Percentiles rank a stretch among this genome's conserved stretches.
These are phyloP conservation scores for Drosophila kohkoa DNA, from an alignment of 1,140 invertebrate genomes.

Conservation along the genomic window DNA sequence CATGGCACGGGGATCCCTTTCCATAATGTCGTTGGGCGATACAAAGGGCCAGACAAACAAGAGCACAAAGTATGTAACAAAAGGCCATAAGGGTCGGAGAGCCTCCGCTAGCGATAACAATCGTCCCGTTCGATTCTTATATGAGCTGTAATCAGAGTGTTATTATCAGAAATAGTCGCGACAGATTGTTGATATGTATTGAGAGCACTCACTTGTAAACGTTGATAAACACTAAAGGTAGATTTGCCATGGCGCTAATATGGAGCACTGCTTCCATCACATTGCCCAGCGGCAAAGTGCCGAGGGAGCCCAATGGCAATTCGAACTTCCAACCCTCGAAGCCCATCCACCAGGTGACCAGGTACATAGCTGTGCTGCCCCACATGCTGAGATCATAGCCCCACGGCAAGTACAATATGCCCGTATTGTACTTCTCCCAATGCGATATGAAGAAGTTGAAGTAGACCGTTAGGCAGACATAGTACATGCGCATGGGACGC, in stretches of 20 bases:
- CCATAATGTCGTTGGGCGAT: slow-evolving; percentile 91
- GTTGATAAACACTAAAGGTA: slow-evolving; percentile 95
- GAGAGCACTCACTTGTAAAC: slow-evolving; percentile 91
- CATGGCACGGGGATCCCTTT: slow-evolving; percentile 92
- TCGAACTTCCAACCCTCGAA: slow-evolving; percentile 93
- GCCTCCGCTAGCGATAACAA: slow-evolving; percentile 91
- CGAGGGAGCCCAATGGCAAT: slow-evolving; percentile 86
- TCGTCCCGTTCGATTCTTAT: slow-evolving; percentile 93
- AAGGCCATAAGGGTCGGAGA: slow-evolving; percentile 92
- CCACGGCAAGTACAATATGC: slow-evolving; percentile 97
- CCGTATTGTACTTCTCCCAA: slow-evolving; percentile 99
- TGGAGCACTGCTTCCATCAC: slow-evolving; percentile 94
- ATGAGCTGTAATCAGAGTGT: slow-evolving; percentile 87
- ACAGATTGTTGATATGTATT: background rate
- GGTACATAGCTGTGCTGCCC: slow-evolving; percentile 82
- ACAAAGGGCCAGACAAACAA: slow-evolving; percentile 91
- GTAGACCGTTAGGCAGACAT: slow-evolving; percentile 95
- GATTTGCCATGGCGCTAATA: slow-evolving; percentile 92
- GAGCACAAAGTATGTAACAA: slow-evolving; percentile 90
- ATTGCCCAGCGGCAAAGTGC: slow-evolving; percentile 88
- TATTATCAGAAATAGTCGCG: background rate
- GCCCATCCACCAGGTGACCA: slow-evolving; percentile 87
- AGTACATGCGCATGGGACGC: slow-evolving; percentile 91
- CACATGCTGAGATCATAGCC: slow-evolving; percentile 98
- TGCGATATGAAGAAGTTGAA: slow-evolving; percentile 97